Evolutionary conservation across 2,113 vertebrate genomes (phyloP).

Genomic region (Hiodon alosoides): DNA sequence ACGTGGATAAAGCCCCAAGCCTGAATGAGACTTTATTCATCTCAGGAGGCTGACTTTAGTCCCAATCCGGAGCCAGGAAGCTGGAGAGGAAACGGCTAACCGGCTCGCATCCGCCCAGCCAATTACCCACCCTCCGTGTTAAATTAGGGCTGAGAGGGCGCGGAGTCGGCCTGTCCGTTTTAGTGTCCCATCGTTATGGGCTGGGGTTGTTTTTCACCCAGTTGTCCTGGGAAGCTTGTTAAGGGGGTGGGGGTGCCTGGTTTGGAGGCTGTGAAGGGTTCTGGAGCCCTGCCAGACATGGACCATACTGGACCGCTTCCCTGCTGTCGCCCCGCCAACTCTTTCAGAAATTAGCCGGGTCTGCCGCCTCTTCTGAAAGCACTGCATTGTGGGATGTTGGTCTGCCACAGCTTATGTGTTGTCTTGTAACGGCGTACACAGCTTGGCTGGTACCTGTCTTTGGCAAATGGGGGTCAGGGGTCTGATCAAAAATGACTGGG

Average conservation of each 20-base stretch:
- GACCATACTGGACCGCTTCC: constrained; percentile 13
- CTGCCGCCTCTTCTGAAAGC: constrained; percentile 10
- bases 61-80: background rate
- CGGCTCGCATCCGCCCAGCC: too few species aligned
- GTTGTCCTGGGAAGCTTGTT: constrained; percentile 3
- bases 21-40: background rate
- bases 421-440: too few species aligned
- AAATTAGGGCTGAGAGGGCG: background rate
- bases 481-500: background rate
- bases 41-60: background rate
- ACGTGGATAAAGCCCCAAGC: background rate
- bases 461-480: background rate
- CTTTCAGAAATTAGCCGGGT: background rate
- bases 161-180: background rate
- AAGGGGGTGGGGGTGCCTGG: background rate
- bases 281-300: background rate
- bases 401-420: background rate
- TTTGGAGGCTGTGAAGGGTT: background rate
- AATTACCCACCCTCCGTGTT: too few species aligned
- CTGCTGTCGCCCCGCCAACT: constrained; percentile 7
- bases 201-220: background rate
- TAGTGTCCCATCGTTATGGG: background rate
- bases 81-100: too few species aligned
- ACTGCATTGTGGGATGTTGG: constrained; percentile 12
- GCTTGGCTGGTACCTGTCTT: too few species aligned